These are phyloP conservation scores for Tiphia femorata DNA, from an alignment of 2,888 invertebrate genomes.

Conservation along the genomic window DNA sequence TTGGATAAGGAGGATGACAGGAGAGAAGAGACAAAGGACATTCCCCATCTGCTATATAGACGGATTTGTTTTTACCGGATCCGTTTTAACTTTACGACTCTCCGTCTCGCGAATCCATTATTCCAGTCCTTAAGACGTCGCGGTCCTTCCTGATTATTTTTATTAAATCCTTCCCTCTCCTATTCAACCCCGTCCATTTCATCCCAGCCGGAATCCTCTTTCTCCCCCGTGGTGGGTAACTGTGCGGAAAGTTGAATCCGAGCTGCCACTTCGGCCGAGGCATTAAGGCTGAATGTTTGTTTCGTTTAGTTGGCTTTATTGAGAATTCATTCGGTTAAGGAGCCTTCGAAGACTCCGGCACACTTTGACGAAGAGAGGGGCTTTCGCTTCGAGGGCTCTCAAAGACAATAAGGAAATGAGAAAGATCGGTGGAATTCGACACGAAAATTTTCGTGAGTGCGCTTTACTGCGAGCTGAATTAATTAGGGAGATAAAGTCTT, in stretches of 20 bases:
- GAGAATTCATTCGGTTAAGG: conserved; percentile 1
- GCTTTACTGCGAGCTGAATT: background rate
- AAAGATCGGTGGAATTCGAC: background rate
- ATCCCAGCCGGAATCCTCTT: no score
- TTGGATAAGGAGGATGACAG: background rate
- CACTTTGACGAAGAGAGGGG: background rate
- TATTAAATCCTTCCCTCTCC: background rate
- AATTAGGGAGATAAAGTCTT: background rate
- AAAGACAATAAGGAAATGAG: background rate
- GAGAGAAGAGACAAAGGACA: background rate
- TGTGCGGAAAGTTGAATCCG: conserved; percentile 1
- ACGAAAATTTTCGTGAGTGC: background rate
- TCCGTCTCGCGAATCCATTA: conserved; percentile 32
- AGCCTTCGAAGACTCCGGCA: no score
- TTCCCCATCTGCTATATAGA: background rate
- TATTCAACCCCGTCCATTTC: background rate
- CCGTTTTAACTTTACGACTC: conserved; percentile 58
- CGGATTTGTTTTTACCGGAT: conserved; percentile 44
- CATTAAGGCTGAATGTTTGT: conserved; percentile 1
- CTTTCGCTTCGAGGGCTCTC: background rate
- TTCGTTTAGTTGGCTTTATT: conserved; percentile 1
- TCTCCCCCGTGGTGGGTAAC: background rate
- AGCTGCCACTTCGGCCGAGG: background rate
- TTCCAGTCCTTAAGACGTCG: conserved; percentile 9
- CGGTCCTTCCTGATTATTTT: conserved; percentile 1